Evolutionary conservation across 2,888 invertebrate species (phyloP).

Genomic region (Palloptera scutellata): DNA sequence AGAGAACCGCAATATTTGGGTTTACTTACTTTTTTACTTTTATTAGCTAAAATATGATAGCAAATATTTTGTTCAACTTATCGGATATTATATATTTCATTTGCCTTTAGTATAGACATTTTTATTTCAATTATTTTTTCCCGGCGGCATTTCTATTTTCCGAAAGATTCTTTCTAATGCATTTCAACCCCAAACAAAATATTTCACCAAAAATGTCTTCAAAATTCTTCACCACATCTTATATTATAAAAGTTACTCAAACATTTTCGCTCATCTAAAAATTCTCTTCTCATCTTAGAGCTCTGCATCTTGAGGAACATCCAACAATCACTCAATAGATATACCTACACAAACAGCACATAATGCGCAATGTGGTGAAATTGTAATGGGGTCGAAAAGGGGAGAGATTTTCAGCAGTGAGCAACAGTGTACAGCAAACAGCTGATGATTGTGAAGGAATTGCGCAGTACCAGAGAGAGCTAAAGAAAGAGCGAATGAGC

Average conservation of each 20-base stretch:
- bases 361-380: neutral
- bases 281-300: slow-evolving; percentile 1
- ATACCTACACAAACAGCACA: too few species aligned
- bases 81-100: too few species aligned
- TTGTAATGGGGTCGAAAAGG: slow-evolving; percentile 17
- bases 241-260: slow-evolving; percentile 13
- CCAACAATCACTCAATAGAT: too few species aligned
- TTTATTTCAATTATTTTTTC: slow-evolving; percentile 7
- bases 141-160: slow-evolving; percentile 36
- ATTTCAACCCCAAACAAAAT: slow-evolving; percentile 14
- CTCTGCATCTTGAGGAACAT: slow-evolving; percentile 1
- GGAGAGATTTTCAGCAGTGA: too few species aligned
- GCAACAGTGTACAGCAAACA: too few species aligned
- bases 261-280: neutral
- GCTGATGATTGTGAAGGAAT: slow-evolving; percentile 6
- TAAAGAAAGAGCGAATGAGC: neutral
- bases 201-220: slow-evolving; percentile 34
- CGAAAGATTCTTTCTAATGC: slow-evolving; percentile 13
- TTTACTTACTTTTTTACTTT: too few species aligned
- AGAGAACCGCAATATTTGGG: neutral
- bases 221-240: slow-evolving; percentile 42
- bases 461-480: neutral
- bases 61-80: neutral
- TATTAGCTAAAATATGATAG: neutral
- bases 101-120: too few species aligned